Evolutionary conservation across 2,797 vertebrate species (phyloP).

Genomic region (Vireo griseus): DNA sequence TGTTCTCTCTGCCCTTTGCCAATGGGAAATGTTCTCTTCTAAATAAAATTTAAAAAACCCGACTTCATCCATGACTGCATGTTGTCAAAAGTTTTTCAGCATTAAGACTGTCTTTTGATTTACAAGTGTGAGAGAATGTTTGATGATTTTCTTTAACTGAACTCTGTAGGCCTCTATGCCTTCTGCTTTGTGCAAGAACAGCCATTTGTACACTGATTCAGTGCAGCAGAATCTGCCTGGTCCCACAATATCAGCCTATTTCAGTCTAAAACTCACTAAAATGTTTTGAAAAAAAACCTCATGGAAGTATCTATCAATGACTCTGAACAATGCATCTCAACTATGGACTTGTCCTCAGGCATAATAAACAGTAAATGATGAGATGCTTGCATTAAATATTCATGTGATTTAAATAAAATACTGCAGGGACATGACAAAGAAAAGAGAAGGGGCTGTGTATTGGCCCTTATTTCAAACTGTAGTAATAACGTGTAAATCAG

Average conservation of each 20-base stretch:
- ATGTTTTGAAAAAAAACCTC: not conserved
- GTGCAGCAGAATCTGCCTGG: not conserved
- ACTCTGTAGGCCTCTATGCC: not conserved
- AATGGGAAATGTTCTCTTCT: not conserved
- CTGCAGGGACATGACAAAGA: not conserved
- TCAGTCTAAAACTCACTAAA: not conserved
- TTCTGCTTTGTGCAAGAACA: not conserved
- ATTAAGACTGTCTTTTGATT: not conserved
- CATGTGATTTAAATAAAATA: conserved; percentile 1
- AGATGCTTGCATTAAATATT: not conserved
- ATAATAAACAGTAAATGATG: not conserved
- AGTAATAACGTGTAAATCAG: not conserved
- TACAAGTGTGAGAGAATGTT: not conserved
- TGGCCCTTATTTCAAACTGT: not conserved
- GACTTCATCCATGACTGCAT: not conserved
- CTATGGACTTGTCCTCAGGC: not conserved
- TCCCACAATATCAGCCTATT: not conserved
- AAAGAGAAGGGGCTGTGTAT: not conserved
- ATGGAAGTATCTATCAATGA: not conserved
- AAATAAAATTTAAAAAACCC: not conserved
- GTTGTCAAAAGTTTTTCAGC: not conserved
- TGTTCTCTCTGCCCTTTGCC: not conserved
- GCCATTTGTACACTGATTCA: not conserved
- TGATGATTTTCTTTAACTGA: not conserved
- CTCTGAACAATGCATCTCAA: not conserved